Percentiles rank a stretch among this genome's conserved stretches.
These are phyloP conservation scores for Prionailurus bengalensis DNA, from an alignment of 2,113 vertebrate species.

Conservation along the genomic window DNA sequence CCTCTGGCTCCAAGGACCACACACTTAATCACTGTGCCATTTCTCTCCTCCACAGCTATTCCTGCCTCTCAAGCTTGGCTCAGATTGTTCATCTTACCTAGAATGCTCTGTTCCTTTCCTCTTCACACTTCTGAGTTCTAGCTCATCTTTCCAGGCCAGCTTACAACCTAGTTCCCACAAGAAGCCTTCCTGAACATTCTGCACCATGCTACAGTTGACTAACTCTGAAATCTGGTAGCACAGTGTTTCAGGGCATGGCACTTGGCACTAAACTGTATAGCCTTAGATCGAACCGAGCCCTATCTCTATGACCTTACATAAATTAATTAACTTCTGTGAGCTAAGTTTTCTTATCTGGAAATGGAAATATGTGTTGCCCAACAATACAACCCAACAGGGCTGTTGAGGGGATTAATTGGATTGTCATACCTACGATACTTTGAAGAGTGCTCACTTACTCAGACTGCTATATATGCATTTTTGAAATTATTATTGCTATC, in stretches of 20 bases:
- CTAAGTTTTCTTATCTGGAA: neutral
- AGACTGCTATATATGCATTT: neutral
- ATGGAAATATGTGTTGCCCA: neutral
- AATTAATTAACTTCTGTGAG: neutral
- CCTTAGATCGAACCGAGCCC: neutral
- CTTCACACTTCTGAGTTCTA: neutral
- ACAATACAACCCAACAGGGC: neutral
- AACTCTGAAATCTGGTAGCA: neutral
- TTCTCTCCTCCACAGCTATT: neutral
- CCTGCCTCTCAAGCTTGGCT: too few relatives aligned
- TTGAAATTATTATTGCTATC: neutral
- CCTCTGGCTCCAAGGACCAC: neutral
- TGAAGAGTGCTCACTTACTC: neutral
- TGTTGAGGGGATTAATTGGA: neutral
- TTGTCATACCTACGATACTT: neutral
- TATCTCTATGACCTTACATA: neutral
- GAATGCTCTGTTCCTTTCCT: neutral
- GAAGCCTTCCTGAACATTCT: neutral
- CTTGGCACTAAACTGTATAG: neutral
- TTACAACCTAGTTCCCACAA: neutral
- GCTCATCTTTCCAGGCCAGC: neutral
- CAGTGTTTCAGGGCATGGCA: neutral
- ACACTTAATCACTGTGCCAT: neutral
- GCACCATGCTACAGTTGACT: too few relatives aligned
- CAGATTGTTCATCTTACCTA: too few relatives aligned